Evolutionary conservation across 2,113 vertebrate species (phyloP).

Genomic region (Benthochromis sp.): DNA sequence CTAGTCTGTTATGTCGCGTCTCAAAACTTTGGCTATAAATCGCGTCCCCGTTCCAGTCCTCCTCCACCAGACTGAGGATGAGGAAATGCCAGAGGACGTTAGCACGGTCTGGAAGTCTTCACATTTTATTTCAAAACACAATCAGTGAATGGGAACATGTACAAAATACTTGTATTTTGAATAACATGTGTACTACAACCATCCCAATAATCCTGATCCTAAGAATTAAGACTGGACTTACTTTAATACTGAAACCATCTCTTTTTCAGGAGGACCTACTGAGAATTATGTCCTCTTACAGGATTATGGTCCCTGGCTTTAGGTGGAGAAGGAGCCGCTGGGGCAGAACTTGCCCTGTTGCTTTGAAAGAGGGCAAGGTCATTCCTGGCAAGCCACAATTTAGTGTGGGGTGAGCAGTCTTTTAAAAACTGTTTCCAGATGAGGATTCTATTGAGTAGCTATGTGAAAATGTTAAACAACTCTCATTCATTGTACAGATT

Average conservation of each 20-base stretch:
- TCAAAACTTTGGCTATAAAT: constrained; percentile 78
- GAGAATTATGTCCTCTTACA: constrained; percentile 64
- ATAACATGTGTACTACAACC: neutral
- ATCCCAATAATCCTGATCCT: neutral
- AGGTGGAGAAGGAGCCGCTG: constrained; percentile 86
- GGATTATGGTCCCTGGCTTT: constrained; percentile 73
- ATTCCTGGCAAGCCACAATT: constrained; percentile 73
- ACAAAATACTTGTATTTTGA: neutral
- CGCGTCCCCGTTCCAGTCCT: constrained; percentile 71
- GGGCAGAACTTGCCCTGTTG: constrained; percentile 82
- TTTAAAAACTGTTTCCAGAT: neutral
- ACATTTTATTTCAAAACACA: neutral
- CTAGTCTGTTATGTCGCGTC: constrained; percentile 75
- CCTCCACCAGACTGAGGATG: constrained; percentile 73
- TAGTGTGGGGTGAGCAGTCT: constrained; percentile 75
- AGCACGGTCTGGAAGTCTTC: constrained; percentile 66
- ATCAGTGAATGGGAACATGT: neutral
- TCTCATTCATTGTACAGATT: constrained; percentile 70
- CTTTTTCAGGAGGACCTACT: constrained; percentile 78
- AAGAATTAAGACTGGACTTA: neutral
- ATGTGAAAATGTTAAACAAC: neutral
- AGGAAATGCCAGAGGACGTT: constrained; percentile 52
- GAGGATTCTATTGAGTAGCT: neutral
- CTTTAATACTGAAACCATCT: neutral
- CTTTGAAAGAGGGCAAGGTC: constrained; percentile 79